Base-by-base conservation (phyloP, 1,140 invertebrate genomes). In the Drosophila willistoni region DNA sequence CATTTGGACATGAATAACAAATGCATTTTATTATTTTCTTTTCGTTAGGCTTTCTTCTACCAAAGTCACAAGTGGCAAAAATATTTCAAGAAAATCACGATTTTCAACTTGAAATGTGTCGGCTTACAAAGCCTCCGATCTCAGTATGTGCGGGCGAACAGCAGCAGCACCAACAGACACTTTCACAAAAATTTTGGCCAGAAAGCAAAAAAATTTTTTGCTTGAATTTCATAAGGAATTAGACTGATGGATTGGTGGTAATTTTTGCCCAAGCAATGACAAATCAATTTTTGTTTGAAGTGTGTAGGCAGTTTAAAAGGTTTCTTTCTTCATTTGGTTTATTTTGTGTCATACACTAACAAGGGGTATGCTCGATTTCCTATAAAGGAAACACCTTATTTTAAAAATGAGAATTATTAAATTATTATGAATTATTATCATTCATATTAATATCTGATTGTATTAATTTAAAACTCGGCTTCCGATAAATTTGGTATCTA, bases 11-110 rank as follows among this genome's bases (percentile, higher is more conserved):
- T 51, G 63, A 64, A 64, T 54, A 54, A 64, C 60, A 70, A 77
- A 51, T 77, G 74, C 74, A 77, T 65, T 36, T 34, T 1, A 3
- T 13, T 51, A 7, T 17, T 51, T 51, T 51, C 7, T 22, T 22
- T 17, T 57, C 6, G 29, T 57, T 57, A 14, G 54, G 42, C 73
- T 76, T 76, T 76, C 73, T 75, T 56, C 17, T 36, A 29, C 29
- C 29, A 29, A 29, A 29, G 29, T 29, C 69, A 62, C 65, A 77
- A 86, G 79, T 79, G 80, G 79, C 79, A 79, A 71, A 86, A 83
- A 83, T 79, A 79, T 83, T 89, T 89, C 69, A 70, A 67, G 79
- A 82, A 80, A 83, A 86, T 79, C 82, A 86, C 82, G 82, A 87
- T 77, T 82, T 79, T 71, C 79, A 82, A 82, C 82, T 86, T 68